Conservation (phyloP, 2,888 invertebrate genomes). For the Halocaridina rubra region DNA sequence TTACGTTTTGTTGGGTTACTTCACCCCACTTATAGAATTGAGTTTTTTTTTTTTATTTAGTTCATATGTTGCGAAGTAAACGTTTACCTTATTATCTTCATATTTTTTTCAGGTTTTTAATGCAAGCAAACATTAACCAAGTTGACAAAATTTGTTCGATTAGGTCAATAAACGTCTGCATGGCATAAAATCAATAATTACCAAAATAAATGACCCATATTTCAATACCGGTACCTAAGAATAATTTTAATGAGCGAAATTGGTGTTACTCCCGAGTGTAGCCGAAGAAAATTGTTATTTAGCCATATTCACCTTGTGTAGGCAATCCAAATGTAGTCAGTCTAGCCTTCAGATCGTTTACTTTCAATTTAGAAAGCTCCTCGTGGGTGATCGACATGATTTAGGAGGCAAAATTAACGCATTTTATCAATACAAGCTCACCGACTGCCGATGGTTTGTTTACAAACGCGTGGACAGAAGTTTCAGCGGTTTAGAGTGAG, state of each 20-base stretch:
- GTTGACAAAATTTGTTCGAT: not conserved
- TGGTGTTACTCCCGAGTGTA: not conserved
- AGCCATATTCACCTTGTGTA: constrained; percentile 2
- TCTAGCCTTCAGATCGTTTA: constrained; percentile 43
- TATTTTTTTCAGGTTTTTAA: too few species aligned
- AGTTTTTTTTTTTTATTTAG: too few species aligned
- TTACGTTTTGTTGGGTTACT: too few species aligned
- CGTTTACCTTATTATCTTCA: too few species aligned
- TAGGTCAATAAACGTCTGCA: not conserved
- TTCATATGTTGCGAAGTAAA: too few species aligned
- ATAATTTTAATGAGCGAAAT: not conserved
- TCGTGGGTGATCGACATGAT: constrained; percentile 30
- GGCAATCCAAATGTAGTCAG: constrained; percentile 24
- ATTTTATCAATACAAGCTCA: not conserved
- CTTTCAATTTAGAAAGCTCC: constrained; percentile 26
- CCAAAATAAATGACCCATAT: too few species aligned
- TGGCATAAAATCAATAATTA: not conserved
- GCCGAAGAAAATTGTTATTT: not conserved
- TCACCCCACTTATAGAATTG: too few species aligned
- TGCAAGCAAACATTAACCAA: constrained; percentile 10
- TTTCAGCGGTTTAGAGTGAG: not conserved
- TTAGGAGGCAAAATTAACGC: not conserved
- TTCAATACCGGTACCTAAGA: not conserved
- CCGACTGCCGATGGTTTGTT: not conserved
- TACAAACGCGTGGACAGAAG: not conserved